A percentile compares a stretch with the other conserved stretches of the same genome.
Conservation (phyloP, 2,797 vertebrate genomes). For the Dendrocincla tyrannina region DNA sequence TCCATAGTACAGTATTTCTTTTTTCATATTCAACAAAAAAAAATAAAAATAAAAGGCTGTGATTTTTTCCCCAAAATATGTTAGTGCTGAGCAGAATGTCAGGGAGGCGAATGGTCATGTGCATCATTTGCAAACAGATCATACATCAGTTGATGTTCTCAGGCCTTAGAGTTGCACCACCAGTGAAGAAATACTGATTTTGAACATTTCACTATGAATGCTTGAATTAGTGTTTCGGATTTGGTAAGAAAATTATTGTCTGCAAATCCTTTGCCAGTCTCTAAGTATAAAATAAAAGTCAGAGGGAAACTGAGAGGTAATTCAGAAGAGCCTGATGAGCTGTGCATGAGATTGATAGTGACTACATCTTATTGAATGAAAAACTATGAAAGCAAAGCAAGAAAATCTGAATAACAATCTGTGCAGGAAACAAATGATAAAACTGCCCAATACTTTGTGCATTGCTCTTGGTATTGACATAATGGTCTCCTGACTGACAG, state of each 20-base stretch:
- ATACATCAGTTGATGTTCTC: background rate
- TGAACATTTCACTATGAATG: background rate
- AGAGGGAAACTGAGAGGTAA: background rate
- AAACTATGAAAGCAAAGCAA: background rate
- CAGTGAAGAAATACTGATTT: background rate
- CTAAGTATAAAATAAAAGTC: background rate
- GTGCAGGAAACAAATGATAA: background rate
- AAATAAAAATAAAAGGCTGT: background rate
- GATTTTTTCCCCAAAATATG: background rate
- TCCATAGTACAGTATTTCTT: background rate
- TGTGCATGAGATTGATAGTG: background rate
- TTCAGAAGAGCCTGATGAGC: background rate
- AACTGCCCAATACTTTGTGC: background rate
- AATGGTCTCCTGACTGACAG: background rate
- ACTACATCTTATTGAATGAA: background rate
- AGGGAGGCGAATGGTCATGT: background rate
- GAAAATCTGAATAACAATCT: background rate
- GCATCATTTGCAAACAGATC: background rate
- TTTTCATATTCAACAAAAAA: background rate
- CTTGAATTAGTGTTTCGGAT: background rate
- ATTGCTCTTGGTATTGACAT: background rate
- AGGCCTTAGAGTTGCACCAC: background rate
- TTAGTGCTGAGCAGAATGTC: background rate
- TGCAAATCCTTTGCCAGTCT: background rate
- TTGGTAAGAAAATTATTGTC: background rate